Evolutionary conservation across 1,140 invertebrate species (phyloP), one percentile per base, ranked within the genome.

Genomic region (Bombus cullumanus): DNA sequence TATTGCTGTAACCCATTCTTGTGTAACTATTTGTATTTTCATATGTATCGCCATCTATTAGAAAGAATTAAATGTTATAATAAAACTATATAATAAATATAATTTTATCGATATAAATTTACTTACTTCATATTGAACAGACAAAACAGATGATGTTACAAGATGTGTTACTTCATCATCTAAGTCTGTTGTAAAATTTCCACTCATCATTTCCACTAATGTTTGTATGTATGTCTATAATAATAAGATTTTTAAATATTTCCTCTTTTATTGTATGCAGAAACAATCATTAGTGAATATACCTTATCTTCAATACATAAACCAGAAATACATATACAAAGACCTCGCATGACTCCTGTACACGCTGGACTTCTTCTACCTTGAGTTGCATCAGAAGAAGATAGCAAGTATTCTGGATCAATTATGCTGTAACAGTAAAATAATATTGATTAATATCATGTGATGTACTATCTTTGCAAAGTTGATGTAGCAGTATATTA

Each of bases 151-250:
- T 89, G 97, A 97, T 22, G 98, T 97, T 9, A 99, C 96, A 37
- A 99, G 96, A 95, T 99, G 98, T 34, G 98, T 99, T 5, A 97
- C 97, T 85, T 96, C 96, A 77, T 96, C 95, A 47, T 97, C 96
- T 59, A 99, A 96, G 75, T 96, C 96, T 86, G 96, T 96, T 25
- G 96, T 97, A 88, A 97, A 98, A 25, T 97, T 95, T 9, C 98
- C 98, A 80, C 97, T 97, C 98, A 99, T 99, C 92, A 97, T 97
- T 90, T 97, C 95, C 0, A 99, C 96, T 91, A 97, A 96, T 37
- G 95, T 94, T 91, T 97, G 96, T 9, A 98, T 94, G 53, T 96
- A 94, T 88, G 96, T 95, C 97, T 98, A 89, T 41, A 83, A 85
- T 78, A 25, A 59, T 41, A 62, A 78, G 78, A 81, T 64, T 90